Evolutionary conservation across 2,113 vertebrate species (phyloP).

Genomic region (Paralichthys olivaceus): DNA sequence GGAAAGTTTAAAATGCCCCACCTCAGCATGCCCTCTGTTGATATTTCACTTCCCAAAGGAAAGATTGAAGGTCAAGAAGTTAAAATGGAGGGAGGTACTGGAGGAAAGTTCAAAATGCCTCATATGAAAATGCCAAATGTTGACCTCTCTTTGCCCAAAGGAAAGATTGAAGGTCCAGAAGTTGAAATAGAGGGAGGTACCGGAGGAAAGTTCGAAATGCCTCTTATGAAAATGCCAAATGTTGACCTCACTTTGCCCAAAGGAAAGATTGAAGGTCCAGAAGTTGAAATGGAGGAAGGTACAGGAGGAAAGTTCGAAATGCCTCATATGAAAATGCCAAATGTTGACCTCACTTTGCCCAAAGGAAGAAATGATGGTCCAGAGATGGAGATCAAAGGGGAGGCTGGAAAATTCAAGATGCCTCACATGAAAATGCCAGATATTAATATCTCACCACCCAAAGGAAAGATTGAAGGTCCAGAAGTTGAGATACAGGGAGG

Average conservation of each 20-base stretch:
- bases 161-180: constrained; percentile 45
- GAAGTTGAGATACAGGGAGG: neutral
- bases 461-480: constrained; percentile 47
- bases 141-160: constrained; percentile 49
- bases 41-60: neutral
- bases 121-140: neutral
- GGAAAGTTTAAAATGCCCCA: neutral
- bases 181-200: constrained; percentile 10
- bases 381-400: constrained; percentile 37
- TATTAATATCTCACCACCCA: constrained; percentile 11
- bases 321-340: constrained; percentile 57
- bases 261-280: constrained; percentile 28
- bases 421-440: neutral
- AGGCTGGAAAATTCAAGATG: constrained; percentile 2
- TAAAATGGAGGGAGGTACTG: neutral
- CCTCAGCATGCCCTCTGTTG: neutral
- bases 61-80: neutral
- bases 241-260: constrained; percentile 69
- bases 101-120: neutral
- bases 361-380: constrained; percentile 55
- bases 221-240: constrained; percentile 62
- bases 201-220: constrained; percentile 56
- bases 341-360: constrained; percentile 72
- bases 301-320: constrained; percentile 32
- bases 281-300: constrained; percentile 35